Evolutionary conservation across 2,113 vertebrate genomes (phyloP), one percentile per base, ranked within the genome.

Genomic region (Euleptes europaea): DNA sequence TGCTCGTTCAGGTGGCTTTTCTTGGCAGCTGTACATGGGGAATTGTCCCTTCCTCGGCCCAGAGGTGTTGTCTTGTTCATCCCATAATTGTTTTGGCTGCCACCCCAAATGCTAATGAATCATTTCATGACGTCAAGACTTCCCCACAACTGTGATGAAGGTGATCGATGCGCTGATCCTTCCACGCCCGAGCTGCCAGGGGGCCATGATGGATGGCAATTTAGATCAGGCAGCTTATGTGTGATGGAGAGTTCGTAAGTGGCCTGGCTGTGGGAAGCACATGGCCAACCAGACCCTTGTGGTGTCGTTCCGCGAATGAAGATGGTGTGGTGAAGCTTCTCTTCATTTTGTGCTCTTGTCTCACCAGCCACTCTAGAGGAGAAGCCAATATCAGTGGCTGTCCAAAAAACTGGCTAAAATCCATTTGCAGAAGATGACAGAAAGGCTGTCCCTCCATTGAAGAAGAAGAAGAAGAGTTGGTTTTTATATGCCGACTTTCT

Each of bases 1-100:
- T 91, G 75, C 85, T 93, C 84, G 72, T 71, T 85, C 86, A 63
- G 88, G 67, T 83, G 47, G 1, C 6, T 78, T 86, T 80, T 84
- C 73, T 76, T 92, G 92, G 91, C 93, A 84, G 66, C 72, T 42
- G 66, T 84, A 80, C 19, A 0, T 0, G 1, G 1, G 19, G 66
- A 86, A 70, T 51, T 70, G 71, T 84, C 65, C 63, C 74, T 80
- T 49, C 6, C 0, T 17, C 83, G 15, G 28, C 79, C 26, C 49
- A 72, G 71, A 91, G 69, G 76, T 63, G 17, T 40, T 12, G 44
- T 82, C 40, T 69, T 51, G 57, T 75, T 81, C 88, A 75, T 87
- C 51, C 78, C 66, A 83, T 79, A 83, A 66, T 75, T 21, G 40
- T 33, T 86, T 66, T 72, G 1, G 1, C 40, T 78, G 13, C 11